phyloP scores from a whole-genome alignment of 2,888 invertebrate species.

The Strigamia transsilvanica region DNA sequence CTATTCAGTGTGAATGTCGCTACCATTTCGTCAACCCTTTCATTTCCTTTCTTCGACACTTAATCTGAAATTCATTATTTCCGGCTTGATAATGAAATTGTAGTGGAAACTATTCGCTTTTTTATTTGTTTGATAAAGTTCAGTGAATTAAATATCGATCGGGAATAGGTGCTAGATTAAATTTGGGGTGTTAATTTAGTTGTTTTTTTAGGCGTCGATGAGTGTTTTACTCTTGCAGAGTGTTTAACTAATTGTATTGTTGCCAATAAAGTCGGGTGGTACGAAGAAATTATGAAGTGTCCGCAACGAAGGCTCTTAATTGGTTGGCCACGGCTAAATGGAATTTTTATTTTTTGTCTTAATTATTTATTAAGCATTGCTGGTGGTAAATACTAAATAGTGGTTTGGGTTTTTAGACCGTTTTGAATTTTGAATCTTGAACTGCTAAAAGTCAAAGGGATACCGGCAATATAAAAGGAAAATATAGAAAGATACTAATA shows the following conservation, averaged over 20 bases:
- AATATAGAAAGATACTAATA: no score
- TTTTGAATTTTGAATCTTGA: no score
- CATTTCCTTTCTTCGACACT: conserved; percentile 30
- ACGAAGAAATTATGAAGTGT: neutral
- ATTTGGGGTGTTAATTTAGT: conserved; percentile 13
- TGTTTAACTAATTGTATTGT: no score
- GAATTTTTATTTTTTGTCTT: neutral
- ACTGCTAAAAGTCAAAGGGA: no score
- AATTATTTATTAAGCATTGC: neutral
- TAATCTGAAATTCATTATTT: conserved; percentile 30
- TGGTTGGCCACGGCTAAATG: neutral
- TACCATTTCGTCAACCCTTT: conserved; percentile 11
- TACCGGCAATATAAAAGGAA: no score
- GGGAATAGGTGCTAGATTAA: neutral
- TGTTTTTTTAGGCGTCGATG: neutral
- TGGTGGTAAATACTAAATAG: neutral
- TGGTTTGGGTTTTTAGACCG: no score
- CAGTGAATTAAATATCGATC: conserved; percentile 2
- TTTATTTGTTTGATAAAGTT: neutral
- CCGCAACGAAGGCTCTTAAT: neutral
- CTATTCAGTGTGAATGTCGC: neutral
- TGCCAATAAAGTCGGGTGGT: neutral
- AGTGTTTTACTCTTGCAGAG: neutral
- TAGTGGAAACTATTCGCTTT: neutral
- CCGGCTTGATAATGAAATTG: conserved; percentile 30